Conservation (phyloP, 2,797 vertebrate species). For the Tokudaia muenninki region DNA sequence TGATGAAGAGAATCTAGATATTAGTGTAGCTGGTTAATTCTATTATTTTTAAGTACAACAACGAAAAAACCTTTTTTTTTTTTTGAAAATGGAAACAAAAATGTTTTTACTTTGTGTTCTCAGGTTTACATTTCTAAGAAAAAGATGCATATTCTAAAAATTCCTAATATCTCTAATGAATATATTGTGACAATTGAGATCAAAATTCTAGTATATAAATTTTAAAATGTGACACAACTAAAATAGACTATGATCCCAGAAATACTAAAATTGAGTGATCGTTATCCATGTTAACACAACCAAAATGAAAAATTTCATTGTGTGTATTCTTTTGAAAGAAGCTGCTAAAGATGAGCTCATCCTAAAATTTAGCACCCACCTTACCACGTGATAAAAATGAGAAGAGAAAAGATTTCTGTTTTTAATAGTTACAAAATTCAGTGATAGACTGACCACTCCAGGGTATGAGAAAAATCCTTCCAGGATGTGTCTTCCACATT, state of each 20-base stretch:
- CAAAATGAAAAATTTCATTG: not conserved
- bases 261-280: not conserved
- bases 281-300: not conserved
- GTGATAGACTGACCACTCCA: not conserved
- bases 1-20: not conserved
- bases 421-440: not conserved
- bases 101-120: not conserved
- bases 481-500: not conserved
- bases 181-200: not conserved
- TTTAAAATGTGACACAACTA: not conserved
- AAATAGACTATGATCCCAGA: not conserved
- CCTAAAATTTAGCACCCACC: not conserved
- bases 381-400: not conserved
- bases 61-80: not conserved
- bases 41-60: not conserved
- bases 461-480: not conserved
- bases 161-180: not conserved
- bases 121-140: not conserved
- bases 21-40: not conserved
- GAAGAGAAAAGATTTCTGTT: not conserved
- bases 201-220: not conserved
- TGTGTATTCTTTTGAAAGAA: not conserved
- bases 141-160: not conserved
- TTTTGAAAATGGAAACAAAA: not conserved
- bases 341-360: not conserved